phyloP scores from a whole-genome alignment of 2,113 vertebrate genomes.

The Eulemur rufifrons region DNA sequence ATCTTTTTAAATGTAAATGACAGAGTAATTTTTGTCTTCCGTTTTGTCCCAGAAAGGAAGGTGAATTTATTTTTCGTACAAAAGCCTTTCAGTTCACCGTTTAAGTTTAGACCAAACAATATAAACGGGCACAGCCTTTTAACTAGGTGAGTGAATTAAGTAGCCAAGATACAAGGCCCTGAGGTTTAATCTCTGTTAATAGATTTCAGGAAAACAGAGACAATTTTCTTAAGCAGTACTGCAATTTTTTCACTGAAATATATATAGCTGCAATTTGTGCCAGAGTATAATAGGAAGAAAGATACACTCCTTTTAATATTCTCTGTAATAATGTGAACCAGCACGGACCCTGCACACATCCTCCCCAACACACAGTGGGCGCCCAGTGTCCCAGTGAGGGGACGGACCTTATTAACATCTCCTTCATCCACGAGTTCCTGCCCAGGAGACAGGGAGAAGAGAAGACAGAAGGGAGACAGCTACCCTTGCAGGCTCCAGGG shows the following conservation, averaged over 20 bases:
- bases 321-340: constrained; percentile 68
- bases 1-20: constrained; percentile 62
- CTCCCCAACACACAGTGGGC: neutral
- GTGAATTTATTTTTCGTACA: constrained; percentile 43
- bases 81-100: constrained; percentile 80
- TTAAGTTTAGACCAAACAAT: constrained; percentile 79
- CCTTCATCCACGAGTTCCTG: neutral
- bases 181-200: constrained; percentile 76
- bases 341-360: neutral
- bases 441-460: neutral
- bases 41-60: neutral
- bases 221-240: constrained; percentile 55
- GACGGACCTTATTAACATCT: neutral
- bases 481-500: neutral
- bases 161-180: constrained; percentile 61
- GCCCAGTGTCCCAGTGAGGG: constrained; percentile 16
- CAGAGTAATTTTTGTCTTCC: neutral
- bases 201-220: constrained; percentile 79
- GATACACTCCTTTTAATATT: constrained; percentile 79
- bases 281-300: constrained; percentile 56
- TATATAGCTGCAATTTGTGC: constrained; percentile 45
- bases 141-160: constrained; percentile 75
- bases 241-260: constrained; percentile 66
- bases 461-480: neutral
- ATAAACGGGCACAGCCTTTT: constrained; percentile 71